Conservation (phyloP, 2,797 vertebrate species). For the Syngnathus acus region DNA sequence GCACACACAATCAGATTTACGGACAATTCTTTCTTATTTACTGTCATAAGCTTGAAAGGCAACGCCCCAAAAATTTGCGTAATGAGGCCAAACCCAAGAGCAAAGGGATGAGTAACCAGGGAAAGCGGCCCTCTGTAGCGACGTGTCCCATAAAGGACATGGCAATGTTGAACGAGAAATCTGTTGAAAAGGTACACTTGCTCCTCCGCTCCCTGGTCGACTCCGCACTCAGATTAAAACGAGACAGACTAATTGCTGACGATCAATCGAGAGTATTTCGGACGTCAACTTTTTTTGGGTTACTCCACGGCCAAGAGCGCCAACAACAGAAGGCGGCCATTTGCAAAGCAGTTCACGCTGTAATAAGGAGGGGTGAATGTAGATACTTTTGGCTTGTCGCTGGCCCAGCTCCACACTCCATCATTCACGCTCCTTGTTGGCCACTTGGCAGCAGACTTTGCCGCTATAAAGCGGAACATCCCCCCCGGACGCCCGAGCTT, state of each 20-base stretch:
- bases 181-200: neutral
- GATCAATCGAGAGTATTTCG: neutral
- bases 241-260: conserved; percentile 1
- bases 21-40: too few relatives aligned
- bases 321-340: neutral
- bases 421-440: neutral
- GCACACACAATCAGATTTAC: too few relatives aligned
- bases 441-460: neutral
- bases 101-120: too few relatives aligned
- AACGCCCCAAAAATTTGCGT: too few relatives aligned
- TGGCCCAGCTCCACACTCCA: neutral
- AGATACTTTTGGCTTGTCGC: neutral
- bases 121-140: too few relatives aligned
- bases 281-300: neutral
- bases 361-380: neutral
- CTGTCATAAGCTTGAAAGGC: too few relatives aligned
- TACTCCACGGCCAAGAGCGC: neutral
- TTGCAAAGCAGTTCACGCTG: too few relatives aligned
- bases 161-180: neutral
- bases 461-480: neutral
- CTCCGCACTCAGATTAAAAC: neutral
- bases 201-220: neutral
- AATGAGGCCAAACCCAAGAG: too few relatives aligned
- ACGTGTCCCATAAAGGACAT: neutral
- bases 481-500: neutral